Evolutionary conservation across 2,113 vertebrate species (phyloP), one percentile per base, ranked within the genome.

Genomic region (Leiothrix lutea): DNA sequence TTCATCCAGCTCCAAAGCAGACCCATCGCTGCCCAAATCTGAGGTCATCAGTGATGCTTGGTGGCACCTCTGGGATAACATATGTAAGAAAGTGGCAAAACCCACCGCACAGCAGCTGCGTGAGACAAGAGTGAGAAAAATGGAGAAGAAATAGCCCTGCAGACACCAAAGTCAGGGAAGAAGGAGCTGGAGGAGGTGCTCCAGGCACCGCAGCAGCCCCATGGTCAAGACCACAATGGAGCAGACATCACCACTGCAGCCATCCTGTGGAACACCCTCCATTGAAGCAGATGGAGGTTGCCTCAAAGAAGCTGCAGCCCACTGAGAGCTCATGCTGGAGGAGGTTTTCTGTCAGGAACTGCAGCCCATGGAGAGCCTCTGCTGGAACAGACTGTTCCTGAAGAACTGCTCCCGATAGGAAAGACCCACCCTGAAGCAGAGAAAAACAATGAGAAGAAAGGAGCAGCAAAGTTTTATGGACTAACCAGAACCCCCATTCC

Each of bases 221-320:
- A 1, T 26, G 56, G 38, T 58, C 35, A 92, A 60, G 66, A 40
- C 40, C 40, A 51, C 0, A 8, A 23, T 4, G 26, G 14, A 69
- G 23, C 23, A 20, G 12, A 6, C 22, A 61, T 0, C 12, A 79
- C 16, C 23, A 36, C 24, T 22, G 50, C 40, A 71, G 8, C 9
- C 31, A 51, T 58, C 28, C 25, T 23, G 5, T 44, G 23, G 28
- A 57, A 1, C 2, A 83, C 8, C 28, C 11, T 53, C 12, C 0
- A 0, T 13, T 17, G 19, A 23, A 74, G 56, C 47, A 92, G 47
- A 11, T 13, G 28, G n/a, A 80, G 15, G 29, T 44, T 44, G 26
- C 10, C 50, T 48, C 54, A 77, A 78, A 26, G 40, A 77, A 77
- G 33, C 33, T 25, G 26, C 23, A 90, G 44, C 6, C 26, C 8